Base-by-base conservation (phyloP, 2,113 vertebrate genomes). In the Triplophysa rosa region DNA sequence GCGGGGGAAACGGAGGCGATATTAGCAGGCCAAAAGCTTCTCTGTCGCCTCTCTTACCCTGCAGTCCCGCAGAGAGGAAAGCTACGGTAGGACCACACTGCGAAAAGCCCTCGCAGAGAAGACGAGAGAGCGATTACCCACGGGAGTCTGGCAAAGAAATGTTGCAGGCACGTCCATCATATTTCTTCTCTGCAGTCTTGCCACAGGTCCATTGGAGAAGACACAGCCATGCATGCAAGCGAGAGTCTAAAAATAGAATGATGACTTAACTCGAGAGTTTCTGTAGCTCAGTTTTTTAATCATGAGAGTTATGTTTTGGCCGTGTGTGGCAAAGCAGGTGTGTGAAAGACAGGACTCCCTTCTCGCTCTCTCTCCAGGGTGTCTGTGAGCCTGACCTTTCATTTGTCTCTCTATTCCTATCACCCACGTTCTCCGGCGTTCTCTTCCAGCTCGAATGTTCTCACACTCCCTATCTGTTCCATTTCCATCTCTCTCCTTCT, bases 331-430 rank as follows among this genome's bases (percentile, higher is more conserved):
- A 37, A 45, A 82, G 83, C 86, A 61, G 88, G 89, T 85, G 82
- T 82, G 85, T 91, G 91, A 92, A 80, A 90, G 90, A 82, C 92
- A 91, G 88, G 88, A 89, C 82, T 86, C 80, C 77, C 84, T 85
- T 90, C 88, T 89, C 91, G 90, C 87, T 79, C 80, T 78, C 83
- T 80, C 75, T 76, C 80, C 66, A 87, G 88, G 86, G 88, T 14
- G 9, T 63, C 82, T 83, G 73, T 70, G 64, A 80, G 42, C 26
- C 80, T 87, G 81, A 86, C 85, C 87, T 87, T 88, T 86, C 84
- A 78, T 64, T 19, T 65, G 33, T 82, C 58, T 69, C 59, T 82
- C 82, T 72, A 85, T 84, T 88, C 68, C 62, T 72, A 58, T 68
- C 71, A 77, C 78, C 69, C 75, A 58, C 70, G 37, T 29, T 77